Conservation (phyloP, 1,140 invertebrate genomes). For the Medauroidea extradentata region DNA sequence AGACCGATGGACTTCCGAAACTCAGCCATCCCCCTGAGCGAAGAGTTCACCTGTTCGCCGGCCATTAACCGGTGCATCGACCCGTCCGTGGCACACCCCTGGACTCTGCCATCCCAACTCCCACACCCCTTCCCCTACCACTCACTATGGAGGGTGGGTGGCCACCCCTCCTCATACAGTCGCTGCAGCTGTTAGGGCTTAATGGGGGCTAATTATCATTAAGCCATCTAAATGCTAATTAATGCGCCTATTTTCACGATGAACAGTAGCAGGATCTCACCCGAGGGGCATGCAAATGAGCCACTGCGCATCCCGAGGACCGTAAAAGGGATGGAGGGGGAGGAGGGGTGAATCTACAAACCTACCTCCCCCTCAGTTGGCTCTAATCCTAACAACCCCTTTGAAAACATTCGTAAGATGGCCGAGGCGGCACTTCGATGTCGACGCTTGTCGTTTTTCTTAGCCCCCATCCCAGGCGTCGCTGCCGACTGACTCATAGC, state of each 20-base stretch:
- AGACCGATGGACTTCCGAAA: no score
- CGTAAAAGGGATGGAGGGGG: no score
- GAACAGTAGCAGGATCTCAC: slow-evolving; percentile 36
- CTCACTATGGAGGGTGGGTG: no score
- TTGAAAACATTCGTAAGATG: slow-evolving; percentile 1
- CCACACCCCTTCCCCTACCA: neutral
- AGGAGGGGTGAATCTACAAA: no score
- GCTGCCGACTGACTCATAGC: no score
- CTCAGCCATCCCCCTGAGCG: no score
- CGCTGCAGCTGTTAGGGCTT: slow-evolving; percentile 17
- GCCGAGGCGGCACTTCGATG: slow-evolving; percentile 11
- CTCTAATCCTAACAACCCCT: no score
- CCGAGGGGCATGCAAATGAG: slow-evolving; percentile 44
- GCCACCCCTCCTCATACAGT: slow-evolving; percentile 4
- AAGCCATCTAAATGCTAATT: slow-evolving; percentile 53
- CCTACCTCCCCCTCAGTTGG: no score
- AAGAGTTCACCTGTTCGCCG: no score
- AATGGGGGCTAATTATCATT: slow-evolving; percentile 47
- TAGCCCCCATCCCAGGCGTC: neutral
- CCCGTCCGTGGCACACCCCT: no score
- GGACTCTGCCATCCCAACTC: neutral
- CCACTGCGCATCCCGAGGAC: slow-evolving; percentile 5
- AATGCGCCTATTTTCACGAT: slow-evolving; percentile 49
- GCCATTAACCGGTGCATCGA: no score
- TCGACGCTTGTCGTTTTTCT: slow-evolving; percentile 17